Evolutionary conservation across 2,797 vertebrate genomes (phyloP).

Genomic region (Notamacropus eugenii): DNA sequence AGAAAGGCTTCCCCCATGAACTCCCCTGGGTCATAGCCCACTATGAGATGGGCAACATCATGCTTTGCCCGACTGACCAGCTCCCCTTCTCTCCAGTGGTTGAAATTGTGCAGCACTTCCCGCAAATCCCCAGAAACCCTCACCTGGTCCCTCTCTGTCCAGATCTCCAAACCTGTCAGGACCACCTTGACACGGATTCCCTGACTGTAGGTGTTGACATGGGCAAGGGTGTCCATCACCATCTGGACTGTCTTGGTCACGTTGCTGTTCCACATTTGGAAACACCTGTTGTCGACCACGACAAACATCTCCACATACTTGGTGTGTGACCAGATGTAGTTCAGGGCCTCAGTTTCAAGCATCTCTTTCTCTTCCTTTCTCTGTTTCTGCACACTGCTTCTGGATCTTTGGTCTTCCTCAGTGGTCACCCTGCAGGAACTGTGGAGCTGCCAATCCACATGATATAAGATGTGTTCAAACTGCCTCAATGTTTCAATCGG

Average conservation of each 20-base stretch:
- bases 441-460: not conserved
- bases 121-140: slow-evolving; percentile 36
- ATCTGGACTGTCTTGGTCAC: slow-evolving; percentile 40
- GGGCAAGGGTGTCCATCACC: slow-evolving; percentile 68
- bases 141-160: slow-evolving; percentile 62
- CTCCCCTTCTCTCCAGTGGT: slow-evolving; percentile 64
- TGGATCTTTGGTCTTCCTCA: not conserved
- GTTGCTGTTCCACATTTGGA: slow-evolving; percentile 63
- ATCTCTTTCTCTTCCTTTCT: not conserved
- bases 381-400: not conserved
- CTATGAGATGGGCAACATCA: slow-evolving; percentile 71
- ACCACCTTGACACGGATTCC: slow-evolving; percentile 67
- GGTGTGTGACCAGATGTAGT: slow-evolving; percentile 45
- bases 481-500: slow-evolving; percentile 55
- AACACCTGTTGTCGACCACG: slow-evolving; percentile 67
- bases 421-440: not conserved
- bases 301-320: slow-evolving; percentile 78
- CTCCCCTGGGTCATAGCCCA: not conserved
- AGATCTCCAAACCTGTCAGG: slow-evolving; percentile 75
- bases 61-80: slow-evolving; percentile 42
- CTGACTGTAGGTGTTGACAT: slow-evolving; percentile 64
- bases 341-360: no score
- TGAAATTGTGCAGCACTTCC: slow-evolving; percentile 71
- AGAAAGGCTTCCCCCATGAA: slow-evolving; percentile 57
- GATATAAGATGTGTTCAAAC: slow-evolving; percentile 75